Percentiles rank a stretch among this genome's conserved stretches.
Evolutionary conservation across 2,888 invertebrate genomes (phyloP).

Genomic region (Digitonthophagus gazella): DNA sequence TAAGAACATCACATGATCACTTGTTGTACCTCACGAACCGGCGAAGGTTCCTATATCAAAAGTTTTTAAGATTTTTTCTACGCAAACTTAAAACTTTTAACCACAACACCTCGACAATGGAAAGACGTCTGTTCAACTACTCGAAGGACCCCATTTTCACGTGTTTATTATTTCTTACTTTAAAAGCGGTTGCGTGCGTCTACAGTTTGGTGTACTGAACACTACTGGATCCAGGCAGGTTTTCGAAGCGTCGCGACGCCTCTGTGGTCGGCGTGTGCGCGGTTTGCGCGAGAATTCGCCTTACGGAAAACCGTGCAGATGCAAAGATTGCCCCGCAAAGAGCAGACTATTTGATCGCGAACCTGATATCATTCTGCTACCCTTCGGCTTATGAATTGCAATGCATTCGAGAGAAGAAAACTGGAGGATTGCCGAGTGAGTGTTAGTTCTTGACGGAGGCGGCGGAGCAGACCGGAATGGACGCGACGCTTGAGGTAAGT

Average conservation of each 20-base stretch:
- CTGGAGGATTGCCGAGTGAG: conserved; percentile 6
- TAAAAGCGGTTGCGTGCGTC: conserved; percentile 13
- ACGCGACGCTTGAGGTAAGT: conserved; percentile 9
- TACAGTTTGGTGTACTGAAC: conserved; percentile 11
- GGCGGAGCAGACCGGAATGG: conserved; percentile 1
- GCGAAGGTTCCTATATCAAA: too few species aligned
- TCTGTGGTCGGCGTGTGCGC: conserved; percentile 9
- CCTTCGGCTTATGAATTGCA: conserved; percentile 13
- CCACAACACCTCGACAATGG: conserved; percentile 6
- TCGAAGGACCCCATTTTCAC: neutral
- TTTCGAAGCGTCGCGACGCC: conserved; percentile 11
- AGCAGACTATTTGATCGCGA: conserved; percentile 8
- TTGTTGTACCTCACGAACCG: neutral
- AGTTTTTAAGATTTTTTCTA: too few species aligned
- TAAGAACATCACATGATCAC: neutral
- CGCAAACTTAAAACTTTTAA: neutral
- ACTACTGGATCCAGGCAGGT: conserved; percentile 13
- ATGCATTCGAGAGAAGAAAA: neutral
- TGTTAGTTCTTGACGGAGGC: conserved; percentile 2
- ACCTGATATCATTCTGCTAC: conserved; percentile 9
- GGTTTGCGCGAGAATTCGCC: conserved; percentile 2
- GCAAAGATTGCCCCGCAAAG: conserved; percentile 13
- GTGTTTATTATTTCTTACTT: conserved; percentile 1
- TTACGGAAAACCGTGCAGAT: conserved; percentile 8
- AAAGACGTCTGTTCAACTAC: conserved; percentile 10